These are phyloP conservation scores for Eilema caniola DNA, from an alignment of 2,888 invertebrate species.

Conservation along the genomic window DNA sequence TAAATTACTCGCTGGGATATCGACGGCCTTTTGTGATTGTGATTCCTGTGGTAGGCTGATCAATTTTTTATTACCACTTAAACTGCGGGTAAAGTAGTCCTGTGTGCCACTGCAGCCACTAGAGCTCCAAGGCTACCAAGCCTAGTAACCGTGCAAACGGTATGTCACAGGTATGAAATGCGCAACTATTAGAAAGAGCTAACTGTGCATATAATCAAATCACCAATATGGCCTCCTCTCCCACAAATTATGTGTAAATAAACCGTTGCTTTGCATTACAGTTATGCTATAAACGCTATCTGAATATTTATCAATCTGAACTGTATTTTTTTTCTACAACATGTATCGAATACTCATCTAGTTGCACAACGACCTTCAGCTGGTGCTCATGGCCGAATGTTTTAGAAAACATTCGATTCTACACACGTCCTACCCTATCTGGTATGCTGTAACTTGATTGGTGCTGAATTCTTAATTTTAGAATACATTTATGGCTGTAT, in stretches of 20 bases:
- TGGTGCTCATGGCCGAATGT: slow-evolving; percentile 40
- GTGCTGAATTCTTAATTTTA: slow-evolving; percentile 40
- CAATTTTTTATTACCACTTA: too few relatives aligned
- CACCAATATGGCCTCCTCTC: slow-evolving; percentile 20
- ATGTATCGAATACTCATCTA: slow-evolving; percentile 49
- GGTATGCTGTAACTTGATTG: slow-evolving; percentile 37
- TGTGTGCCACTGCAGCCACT: neutral
- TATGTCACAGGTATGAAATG: too few relatives aligned
- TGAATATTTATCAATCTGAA: slow-evolving; percentile 53
- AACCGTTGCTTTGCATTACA: slow-evolving; percentile 30
- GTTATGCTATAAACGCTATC: slow-evolving; percentile 44
- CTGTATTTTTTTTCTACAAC: slow-evolving; percentile 52
- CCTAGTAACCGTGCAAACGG: neutral
- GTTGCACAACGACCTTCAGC: slow-evolving; percentile 48
- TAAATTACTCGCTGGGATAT: too few relatives aligned
- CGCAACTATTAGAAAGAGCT: too few relatives aligned
- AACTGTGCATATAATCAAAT: slow-evolving; percentile 19
- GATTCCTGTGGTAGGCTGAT: too few relatives aligned
- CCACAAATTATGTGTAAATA: slow-evolving; percentile 38
- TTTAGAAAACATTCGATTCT: slow-evolving; percentile 49
- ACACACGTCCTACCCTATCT: slow-evolving; percentile 33
- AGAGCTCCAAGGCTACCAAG: neutral
- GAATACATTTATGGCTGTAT: neutral
- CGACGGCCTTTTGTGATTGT: too few relatives aligned
- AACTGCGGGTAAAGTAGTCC: too few relatives aligned